Evolutionary conservation across 2,113 vertebrate genomes (phyloP), one percentile per base, ranked within the genome.

Genomic region (Oreochromis spilurus): DNA sequence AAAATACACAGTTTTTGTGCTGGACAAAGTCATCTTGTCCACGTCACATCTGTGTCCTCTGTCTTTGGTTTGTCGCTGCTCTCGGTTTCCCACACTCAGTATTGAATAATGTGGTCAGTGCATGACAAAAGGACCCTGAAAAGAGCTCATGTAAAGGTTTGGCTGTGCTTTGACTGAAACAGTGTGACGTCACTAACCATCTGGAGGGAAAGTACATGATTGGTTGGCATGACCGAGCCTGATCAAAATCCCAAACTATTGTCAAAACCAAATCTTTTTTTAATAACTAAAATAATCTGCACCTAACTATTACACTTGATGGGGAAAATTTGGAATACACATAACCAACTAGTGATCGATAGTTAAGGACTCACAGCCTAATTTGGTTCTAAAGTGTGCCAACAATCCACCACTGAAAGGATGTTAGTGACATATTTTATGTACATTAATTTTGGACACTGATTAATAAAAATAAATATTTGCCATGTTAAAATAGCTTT

Each of bases 41-140:
- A 70, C 14, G 36, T 70, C 36, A 70, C 36, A 40, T n/a, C 17
- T 60, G 57, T 31, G 21, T 55, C 72, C 4, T 80, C 7, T 77
- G 84, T 6, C 38, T 72, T 4, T 24, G 65, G 38, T 31, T 14
- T 65, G 79, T 83, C n/a, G n/a, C 77, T 87, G 52, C 2, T 80
- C 79, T 58, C 80, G 88, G 72, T 84, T 94, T 95, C 93, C 90
- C 92, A 88, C 93, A 93, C 88, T 88, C 34, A 78, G 34, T 88
- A 34, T n/a, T n/a, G 87, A 84, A 82, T 90, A 43, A 26, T 90
- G 67, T 79, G 77, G 58, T 90, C 83, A 86, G 34, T 87, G 67
- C 26, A 77, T 3, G 2, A 90, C 88, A 93, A 94, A 93, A 82
- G 89, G 82, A 62, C 50, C 57, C 83, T 92, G 90, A 91, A 92